These are phyloP conservation scores for Chromoteleia sp. DNA, from an alignment of 2,888 invertebrate species.

Conservation along the genomic window DNA sequence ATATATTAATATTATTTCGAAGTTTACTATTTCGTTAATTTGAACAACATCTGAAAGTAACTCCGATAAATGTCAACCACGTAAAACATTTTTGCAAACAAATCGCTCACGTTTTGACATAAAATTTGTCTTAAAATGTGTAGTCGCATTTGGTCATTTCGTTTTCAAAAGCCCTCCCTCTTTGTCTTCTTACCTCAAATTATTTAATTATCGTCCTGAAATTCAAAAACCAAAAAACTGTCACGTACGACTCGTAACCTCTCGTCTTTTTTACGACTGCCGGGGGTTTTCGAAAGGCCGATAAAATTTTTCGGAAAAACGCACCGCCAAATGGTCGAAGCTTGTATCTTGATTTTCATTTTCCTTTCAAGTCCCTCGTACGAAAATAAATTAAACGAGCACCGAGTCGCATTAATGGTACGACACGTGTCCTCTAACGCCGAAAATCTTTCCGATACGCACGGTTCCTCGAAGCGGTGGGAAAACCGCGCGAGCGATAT, in stretches of 20 bases:
- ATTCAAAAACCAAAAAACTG: constrained; percentile 1
- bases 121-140: too few relatives aligned
- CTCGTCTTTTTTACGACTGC: constrained; percentile 15
- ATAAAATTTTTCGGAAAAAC: constrained; percentile 48
- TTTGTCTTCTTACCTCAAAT: too few relatives aligned
- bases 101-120: too few relatives aligned
- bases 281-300: constrained; percentile 8
- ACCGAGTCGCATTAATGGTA: constrained; percentile 38
- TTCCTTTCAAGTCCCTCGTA: constrained; percentile 44
- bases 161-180: too few relatives aligned
- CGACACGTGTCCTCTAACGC: constrained; percentile 37
- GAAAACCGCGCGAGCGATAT: constrained; percentile 35
- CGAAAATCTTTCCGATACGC: constrained; percentile 35
- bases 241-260: constrained; percentile 24
- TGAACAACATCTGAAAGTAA: too few relatives aligned
- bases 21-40: too few relatives aligned
- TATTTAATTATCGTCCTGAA: too few relatives aligned
- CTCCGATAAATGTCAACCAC: too few relatives aligned
- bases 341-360: constrained; percentile 31
- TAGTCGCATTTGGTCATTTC: too few relatives aligned
- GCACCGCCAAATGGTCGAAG: constrained; percentile 13
- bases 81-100: too few relatives aligned
- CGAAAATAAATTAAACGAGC: constrained; percentile 49
- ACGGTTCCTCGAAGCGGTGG: constrained; percentile 40
- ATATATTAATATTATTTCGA: too few relatives aligned